phyloP scores from a whole-genome alignment of 2,113 vertebrate species.

The Brachirus orientalis region DNA sequence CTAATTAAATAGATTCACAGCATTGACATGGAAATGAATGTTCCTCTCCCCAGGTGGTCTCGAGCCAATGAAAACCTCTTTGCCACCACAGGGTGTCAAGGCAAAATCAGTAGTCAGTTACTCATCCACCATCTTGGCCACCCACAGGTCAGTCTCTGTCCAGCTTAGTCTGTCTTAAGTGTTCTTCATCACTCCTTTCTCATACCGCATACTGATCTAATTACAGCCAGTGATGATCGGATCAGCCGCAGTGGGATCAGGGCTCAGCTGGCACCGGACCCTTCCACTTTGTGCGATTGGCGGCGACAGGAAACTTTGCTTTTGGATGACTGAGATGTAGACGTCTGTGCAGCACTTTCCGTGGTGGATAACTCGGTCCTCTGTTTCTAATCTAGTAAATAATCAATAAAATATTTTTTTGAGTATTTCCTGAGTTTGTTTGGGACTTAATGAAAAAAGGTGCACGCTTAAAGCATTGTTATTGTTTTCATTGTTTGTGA shows the following conservation, averaged over 20 bases:
- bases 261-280: conserved; percentile 94
- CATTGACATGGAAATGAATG: not conserved
- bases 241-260: conserved; percentile 88
- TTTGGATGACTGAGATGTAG: conserved; percentile 97
- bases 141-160: conserved; percentile 85
- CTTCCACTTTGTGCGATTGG: conserved; percentile 92
- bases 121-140: conserved; percentile 96
- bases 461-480: conserved; percentile 12
- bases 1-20: too few relatives aligned
- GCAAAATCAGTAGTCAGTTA: conserved; percentile 90
- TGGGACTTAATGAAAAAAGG: conserved; percentile 33
- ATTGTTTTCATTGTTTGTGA: conserved; percentile 26
- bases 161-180: not conserved
- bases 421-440: conserved; percentile 25
- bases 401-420: conserved; percentile 71
- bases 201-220: not conserved
- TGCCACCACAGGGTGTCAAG: conserved; percentile 94
- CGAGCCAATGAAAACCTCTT: conserved; percentile 92
- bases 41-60: conserved; percentile 86
- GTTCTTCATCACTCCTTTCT: not conserved
- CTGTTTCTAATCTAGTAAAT: conserved; percentile 39
- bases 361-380: conserved; percentile 1
- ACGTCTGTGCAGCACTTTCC: conserved; percentile 12
- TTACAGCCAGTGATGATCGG: conserved; percentile 89
- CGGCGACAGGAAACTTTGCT: conserved; percentile 92